Percentiles rank a stretch among this genome's conserved stretches.
These are phyloP conservation scores for Stenoptilia bipunctidactyla DNA, from an alignment of 2,888 invertebrate genomes.

Conservation along the genomic window DNA sequence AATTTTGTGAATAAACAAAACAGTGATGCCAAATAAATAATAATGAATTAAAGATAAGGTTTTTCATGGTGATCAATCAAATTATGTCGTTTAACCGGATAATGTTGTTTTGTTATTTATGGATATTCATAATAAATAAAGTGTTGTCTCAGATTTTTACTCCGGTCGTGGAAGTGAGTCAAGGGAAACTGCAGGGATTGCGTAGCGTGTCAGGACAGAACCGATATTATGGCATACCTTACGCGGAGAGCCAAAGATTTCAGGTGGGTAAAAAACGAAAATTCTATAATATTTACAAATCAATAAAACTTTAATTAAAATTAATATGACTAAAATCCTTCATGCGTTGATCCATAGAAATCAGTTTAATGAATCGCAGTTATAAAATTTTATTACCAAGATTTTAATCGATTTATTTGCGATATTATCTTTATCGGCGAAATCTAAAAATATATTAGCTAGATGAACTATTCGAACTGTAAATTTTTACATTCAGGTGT, in stretches of 20 bases:
- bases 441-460: no score
- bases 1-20: constrained; percentile 1
- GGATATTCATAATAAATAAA: constrained; percentile 9
- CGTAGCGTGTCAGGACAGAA: constrained; percentile 36
- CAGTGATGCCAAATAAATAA: neutral
- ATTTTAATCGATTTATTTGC: no score
- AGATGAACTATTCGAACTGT: no score
- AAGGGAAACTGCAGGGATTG: constrained; percentile 42
- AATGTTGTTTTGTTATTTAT: constrained; percentile 6
- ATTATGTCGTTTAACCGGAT: neutral
- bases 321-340: no score
- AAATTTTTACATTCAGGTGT: no score
- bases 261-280: no score
- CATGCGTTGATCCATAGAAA: no score
- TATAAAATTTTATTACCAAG: no score
- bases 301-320: no score
- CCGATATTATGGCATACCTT: constrained; percentile 52
- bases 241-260: constrained; percentile 41
- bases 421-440: no score
- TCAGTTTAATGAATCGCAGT: no score
- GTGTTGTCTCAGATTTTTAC: constrained; percentile 23
- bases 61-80: neutral
- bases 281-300: no score
- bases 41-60: neutral
- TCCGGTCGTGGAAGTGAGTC: constrained; percentile 29